These are phyloP conservation scores for Eupithecia inturbata DNA, from an alignment of 2,888 invertebrate genomes.

Conservation along the genomic window DNA sequence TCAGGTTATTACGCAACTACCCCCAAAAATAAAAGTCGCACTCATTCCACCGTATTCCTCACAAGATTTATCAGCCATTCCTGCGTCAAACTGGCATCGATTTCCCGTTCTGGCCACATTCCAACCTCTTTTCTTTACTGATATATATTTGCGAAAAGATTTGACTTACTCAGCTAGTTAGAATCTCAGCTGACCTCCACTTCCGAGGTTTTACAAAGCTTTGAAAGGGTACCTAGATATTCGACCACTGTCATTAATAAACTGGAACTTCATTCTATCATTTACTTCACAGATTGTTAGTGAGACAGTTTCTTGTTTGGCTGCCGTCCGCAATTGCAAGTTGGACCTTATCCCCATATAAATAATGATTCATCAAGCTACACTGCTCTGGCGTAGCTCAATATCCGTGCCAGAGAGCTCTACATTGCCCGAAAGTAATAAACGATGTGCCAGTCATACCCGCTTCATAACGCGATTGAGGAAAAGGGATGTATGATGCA, in stretches of 20 bases:
- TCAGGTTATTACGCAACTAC: not conserved
- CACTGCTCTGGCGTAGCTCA: not conserved
- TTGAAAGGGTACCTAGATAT: not conserved
- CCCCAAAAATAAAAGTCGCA: conserved; percentile 43
- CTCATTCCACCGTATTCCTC: conserved; percentile 45
- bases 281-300: not conserved
- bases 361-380: not conserved
- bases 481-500: conserved; percentile 33
- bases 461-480: conserved; percentile 36
- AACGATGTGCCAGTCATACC: conserved; percentile 40
- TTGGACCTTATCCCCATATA: not conserved
- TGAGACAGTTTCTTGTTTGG: not conserved
- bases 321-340: not conserved
- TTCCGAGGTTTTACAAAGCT: not conserved
- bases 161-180: conserved; percentile 46
- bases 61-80: conserved; percentile 74
- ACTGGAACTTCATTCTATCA: not conserved
- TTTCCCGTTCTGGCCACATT: conserved; percentile 72
- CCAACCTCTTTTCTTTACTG: conserved; percentile 72
- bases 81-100: conserved; percentile 75
- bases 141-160: conserved; percentile 75
- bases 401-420: not conserved
- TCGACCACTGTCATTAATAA: not conserved
- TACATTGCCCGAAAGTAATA: conserved; percentile 17
- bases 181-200: conserved; percentile 46